Percentiles rank a stretch among this genome's conserved stretches.
These are phyloP conservation scores for Chiropotes sagulatus DNA, from an alignment of 2,797 vertebrate genomes.

Conservation along the genomic window DNA sequence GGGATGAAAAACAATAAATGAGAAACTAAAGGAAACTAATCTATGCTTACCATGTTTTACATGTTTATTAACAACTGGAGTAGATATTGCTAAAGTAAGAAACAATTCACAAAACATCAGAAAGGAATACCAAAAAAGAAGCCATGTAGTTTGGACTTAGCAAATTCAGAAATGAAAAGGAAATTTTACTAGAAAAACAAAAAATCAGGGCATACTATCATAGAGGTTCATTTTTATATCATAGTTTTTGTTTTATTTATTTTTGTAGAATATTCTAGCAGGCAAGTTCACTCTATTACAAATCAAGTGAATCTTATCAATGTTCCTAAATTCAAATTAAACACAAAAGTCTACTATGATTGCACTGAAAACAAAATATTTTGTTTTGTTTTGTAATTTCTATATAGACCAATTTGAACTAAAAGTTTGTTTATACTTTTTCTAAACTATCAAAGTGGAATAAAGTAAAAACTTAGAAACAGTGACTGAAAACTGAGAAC, in stretches of 20 bases:
- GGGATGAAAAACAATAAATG: background rate
- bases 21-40: background rate
- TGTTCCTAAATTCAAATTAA: background rate
- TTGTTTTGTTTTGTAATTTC: background rate
- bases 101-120: background rate
- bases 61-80: background rate
- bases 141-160: background rate
- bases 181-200: background rate
- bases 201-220: background rate
- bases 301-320: background rate
- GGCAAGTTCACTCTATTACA: background rate
- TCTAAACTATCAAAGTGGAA: background rate
- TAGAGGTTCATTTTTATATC: background rate
- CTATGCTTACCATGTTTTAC: background rate
- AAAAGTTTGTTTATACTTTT: background rate
- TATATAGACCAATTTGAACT: background rate
- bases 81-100: background rate
- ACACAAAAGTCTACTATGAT: background rate
- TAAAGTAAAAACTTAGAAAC: background rate
- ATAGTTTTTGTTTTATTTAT: background rate
- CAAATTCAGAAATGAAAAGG: constrained; percentile 36
- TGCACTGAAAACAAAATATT: background rate
- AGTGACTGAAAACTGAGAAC: background rate
- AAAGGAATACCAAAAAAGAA: background rate
- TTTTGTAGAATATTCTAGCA: background rate